phyloP scores from a whole-genome alignment of 2,797 vertebrate species.

The Varecia variegata region DNA sequence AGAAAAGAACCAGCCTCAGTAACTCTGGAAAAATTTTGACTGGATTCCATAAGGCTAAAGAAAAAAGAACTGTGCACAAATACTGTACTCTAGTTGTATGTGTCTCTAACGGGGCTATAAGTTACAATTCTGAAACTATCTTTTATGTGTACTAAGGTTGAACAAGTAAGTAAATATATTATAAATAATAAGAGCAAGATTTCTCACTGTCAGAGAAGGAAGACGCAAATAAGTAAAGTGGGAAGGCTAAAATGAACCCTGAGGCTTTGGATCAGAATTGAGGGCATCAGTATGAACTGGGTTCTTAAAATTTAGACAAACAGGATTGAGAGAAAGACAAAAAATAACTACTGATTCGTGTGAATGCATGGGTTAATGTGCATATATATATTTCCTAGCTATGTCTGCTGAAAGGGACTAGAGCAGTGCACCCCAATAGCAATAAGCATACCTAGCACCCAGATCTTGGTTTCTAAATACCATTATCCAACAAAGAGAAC shows the following conservation, averaged over 20 bases:
- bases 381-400: not conserved
- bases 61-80: not conserved
- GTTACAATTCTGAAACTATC: not conserved
- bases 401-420: not conserved
- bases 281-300: not conserved
- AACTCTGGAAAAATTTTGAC: not conserved
- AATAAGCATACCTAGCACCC: not conserved
- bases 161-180: not conserved
- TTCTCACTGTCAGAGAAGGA: not conserved
- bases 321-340: fast-evolving
- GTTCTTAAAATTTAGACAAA: not conserved
- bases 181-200: not conserved
- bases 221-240: not conserved
- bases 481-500: not conserved
- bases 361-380: not conserved
- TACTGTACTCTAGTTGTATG: not conserved
- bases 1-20: not conserved
- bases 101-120: not conserved
- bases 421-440: not conserved
- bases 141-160: not conserved
- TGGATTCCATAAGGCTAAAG: not conserved
- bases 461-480: not conserved
- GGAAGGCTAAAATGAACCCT: not conserved
- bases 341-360: not conserved
- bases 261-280: not conserved